phyloP scores from a whole-genome alignment of 2,888 invertebrate species.

The Leucophora obtusa region DNA sequence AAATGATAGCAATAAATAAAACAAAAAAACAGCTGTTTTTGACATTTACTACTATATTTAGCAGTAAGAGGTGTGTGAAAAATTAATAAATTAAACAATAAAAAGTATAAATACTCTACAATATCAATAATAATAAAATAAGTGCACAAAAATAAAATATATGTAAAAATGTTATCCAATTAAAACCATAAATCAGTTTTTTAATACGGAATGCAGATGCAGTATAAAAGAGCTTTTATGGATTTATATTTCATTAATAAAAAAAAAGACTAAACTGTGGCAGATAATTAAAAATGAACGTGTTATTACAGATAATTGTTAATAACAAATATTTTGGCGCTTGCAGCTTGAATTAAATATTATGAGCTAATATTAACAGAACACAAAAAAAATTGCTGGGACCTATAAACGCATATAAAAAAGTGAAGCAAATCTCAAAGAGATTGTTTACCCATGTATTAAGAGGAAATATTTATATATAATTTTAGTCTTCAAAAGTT shows the following conservation, averaged over 20 bases:
- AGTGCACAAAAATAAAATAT: background rate
- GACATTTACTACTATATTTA: conserved; percentile 14
- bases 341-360: no score
- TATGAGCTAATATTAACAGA: no score
- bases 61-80: background rate
- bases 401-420: no score
- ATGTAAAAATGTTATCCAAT: background rate
- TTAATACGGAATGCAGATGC: background rate
- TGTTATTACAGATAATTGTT: conserved; percentile 7
- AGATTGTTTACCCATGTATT: background rate
- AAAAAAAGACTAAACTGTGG: background rate
- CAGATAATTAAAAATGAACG: conserved; percentile 6
- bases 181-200: background rate
- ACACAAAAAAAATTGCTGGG: no score
- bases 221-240: conserved; percentile 1
- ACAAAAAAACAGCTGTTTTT: conserved; percentile 50
- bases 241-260: background rate
- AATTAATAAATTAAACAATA: conserved; percentile 12
- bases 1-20: conserved; percentile 36
- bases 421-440: no score
- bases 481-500: background rate
- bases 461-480: background rate
- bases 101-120: conserved; percentile 15
- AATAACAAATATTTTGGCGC: background rate
- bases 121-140: background rate